Evolutionary conservation across 1,140 invertebrate genomes (phyloP).

Genomic region (Zaprionus capensis): DNA sequence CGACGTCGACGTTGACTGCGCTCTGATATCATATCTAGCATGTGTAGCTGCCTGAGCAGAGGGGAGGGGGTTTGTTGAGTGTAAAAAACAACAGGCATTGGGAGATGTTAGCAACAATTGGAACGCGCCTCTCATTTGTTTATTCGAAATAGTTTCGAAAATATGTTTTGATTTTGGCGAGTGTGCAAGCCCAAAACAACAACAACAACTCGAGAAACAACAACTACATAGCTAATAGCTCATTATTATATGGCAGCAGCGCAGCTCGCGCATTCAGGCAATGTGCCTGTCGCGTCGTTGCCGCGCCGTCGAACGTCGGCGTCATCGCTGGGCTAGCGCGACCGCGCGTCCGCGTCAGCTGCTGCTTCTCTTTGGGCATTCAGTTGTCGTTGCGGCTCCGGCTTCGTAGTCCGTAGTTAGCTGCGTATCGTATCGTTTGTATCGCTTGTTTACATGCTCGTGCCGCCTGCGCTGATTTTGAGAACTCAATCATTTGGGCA

Average conservation of each 20-base stretch:
- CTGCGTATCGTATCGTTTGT: conserved; percentile 23
- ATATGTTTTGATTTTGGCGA: conserved; percentile 50
- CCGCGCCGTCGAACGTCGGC: conserved; percentile 13
- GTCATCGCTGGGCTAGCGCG: conserved; percentile 35
- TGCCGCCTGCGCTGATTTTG: conserved; percentile 9
- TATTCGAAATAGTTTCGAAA: conserved; percentile 35
- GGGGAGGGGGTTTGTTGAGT: not conserved
- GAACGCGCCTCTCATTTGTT: conserved; percentile 20
- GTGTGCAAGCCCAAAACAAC: conserved; percentile 14
- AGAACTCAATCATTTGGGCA: conserved; percentile 31
- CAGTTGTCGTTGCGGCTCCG: conserved; percentile 53
- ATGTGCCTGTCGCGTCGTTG: conserved; percentile 20
- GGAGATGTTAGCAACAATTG: not conserved
- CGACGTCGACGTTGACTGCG: conserved; percentile 29
- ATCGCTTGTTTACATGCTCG: not conserved
- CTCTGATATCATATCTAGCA: conserved; percentile 65
- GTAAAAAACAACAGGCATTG: conserved; percentile 21
- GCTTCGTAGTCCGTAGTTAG: conserved; percentile 41
- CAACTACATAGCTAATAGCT: conserved; percentile 41
- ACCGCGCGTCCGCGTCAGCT: conserved; percentile 25
- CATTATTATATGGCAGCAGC: conserved; percentile 42
- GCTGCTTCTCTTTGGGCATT: conserved; percentile 51
- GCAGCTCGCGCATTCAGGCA: conserved; percentile 26
- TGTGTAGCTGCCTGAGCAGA: not conserved
- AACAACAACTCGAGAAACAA: conserved; percentile 3